Evolutionary conservation across 2,888 invertebrate genomes (phyloP).

Genomic region (Dasysyrphus tricinctus): DNA sequence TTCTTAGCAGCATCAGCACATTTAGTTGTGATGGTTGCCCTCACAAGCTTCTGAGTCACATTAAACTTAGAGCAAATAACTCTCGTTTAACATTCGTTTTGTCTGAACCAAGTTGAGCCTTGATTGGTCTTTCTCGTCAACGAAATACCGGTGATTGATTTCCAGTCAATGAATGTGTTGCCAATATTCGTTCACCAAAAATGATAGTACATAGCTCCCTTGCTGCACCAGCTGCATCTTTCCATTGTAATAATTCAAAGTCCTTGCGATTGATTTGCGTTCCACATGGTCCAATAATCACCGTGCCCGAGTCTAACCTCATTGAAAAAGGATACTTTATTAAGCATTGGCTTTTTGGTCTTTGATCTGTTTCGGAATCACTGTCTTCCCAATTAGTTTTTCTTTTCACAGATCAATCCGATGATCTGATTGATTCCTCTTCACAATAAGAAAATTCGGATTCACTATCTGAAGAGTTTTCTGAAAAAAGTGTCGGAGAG

Average conservation of each 20-base stretch:
- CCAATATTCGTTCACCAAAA: slow-evolving; percentile 84
- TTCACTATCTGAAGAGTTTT: neutral
- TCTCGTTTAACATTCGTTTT: slow-evolving; percentile 84
- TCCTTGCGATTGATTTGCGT: slow-evolving; percentile 79
- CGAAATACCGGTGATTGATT: slow-evolving; percentile 84
- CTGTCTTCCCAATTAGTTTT: neutral
- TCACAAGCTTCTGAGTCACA: slow-evolving; percentile 39
- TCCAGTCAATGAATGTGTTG: slow-evolving; percentile 85
- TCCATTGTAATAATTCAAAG: slow-evolving; percentile 84
- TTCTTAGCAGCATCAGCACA: slow-evolving; percentile 37
- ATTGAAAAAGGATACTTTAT: neutral
- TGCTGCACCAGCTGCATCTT: slow-evolving; percentile 83
- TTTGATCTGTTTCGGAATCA: neutral
- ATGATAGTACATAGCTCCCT: slow-evolving; percentile 84
- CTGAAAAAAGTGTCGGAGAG: neutral
- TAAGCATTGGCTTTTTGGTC: neutral
- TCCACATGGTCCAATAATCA: slow-evolving; percentile 79
- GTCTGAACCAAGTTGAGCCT: slow-evolving; percentile 82
- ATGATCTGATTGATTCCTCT: neutral
- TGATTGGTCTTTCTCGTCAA: slow-evolving; percentile 74
- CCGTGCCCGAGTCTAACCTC: neutral
- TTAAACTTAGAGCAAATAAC: slow-evolving; percentile 76
- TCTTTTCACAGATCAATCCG: neutral
- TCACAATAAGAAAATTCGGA: neutral
- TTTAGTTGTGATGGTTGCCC: slow-evolving; percentile 28